Percentiles rank a stretch among this genome's conserved stretches.
phyloP scores from a whole-genome alignment of 2,888 invertebrate species.

The Amaurobius ferox region DNA sequence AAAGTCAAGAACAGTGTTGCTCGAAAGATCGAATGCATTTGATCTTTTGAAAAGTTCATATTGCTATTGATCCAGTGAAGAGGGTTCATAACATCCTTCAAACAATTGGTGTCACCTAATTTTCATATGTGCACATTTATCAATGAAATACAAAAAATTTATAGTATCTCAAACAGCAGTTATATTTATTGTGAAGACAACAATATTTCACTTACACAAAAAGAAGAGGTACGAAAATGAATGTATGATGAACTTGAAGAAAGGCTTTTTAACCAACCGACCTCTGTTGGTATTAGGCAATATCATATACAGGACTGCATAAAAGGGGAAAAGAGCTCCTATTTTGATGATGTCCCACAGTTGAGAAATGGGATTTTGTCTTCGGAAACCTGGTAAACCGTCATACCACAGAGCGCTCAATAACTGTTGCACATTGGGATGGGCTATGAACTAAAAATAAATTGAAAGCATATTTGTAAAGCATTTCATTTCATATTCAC shows the following conservation, averaged over 20 bases:
- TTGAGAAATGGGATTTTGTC: slow-evolving; percentile 78
- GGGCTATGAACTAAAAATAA: slow-evolving; percentile 89
- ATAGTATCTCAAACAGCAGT: too few species aligned
- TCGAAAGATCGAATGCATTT: too few species aligned
- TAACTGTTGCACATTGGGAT: slow-evolving; percentile 96
- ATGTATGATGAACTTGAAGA: slow-evolving; percentile 80
- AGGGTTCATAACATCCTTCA: too few species aligned
- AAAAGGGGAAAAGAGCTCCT: slow-evolving; percentile 78
- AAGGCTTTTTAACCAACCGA: slow-evolving; percentile 79
- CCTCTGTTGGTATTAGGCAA: slow-evolving; percentile 78
- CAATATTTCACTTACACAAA: slow-evolving; percentile 77
- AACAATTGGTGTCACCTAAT: too few species aligned
- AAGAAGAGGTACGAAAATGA: slow-evolving; percentile 80
- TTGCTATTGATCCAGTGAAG: too few species aligned
- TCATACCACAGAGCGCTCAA: slow-evolving; percentile 86
- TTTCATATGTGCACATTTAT: too few species aligned
- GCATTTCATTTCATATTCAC: too few species aligned
- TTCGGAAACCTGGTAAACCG: slow-evolving; percentile 79
- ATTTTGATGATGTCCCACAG: slow-evolving; percentile 78
- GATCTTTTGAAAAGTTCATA: too few species aligned
- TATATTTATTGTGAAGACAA: too few species aligned
- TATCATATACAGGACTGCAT: slow-evolving; percentile 79
- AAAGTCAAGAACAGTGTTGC: too few species aligned
- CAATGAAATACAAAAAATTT: too few species aligned
- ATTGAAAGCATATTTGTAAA: slow-evolving; percentile 6